Evolutionary conservation across 2,113 vertebrate genomes (phyloP), one percentile per base, ranked within the genome.

Genomic region (Pyxicephalus adspersus): DNA sequence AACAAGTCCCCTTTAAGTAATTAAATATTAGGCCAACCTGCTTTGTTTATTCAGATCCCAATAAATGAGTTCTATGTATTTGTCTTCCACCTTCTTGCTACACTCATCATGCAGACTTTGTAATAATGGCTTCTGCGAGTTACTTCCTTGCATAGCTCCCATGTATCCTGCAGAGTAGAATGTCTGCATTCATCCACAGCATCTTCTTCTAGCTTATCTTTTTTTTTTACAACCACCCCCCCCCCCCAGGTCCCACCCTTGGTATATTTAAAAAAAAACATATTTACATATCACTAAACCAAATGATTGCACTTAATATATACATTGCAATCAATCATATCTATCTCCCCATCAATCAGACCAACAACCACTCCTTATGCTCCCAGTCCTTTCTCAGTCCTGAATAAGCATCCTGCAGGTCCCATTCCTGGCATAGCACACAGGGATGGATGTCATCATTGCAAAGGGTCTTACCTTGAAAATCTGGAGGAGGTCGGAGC

Each of bases 241-340:
- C 75, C 34, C 22, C 31, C 29, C 66, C 45, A 25, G 45, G 26
- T 60, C 55, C 71, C 77, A 63, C 70, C 68, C 64, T 66, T 77
- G 52, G 16, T 65, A 26, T 54, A 64, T 64, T 61, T 55, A 57
- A 29, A 34, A 25, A 34, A 4, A 19, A 31, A 4, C 20, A 16
- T 8, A 73, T 57, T 20, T 26, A 0, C 3, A 2, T 13, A 15
- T 1, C n/a, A 73, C 7, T 22, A 19, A 31, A 54, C 28, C 52
- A 18, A 31, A n/a, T n/a, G n/a, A n/a, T n/a, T 34, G 70, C 11
- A 9, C 15, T 45, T 1, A 2, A 45, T 45, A 1, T 38, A 13
- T 45, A 45, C 2, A 2, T 13, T 9, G 1, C 38, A 45, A 9
- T 45, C 11, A 0, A 15, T 45, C 6, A 11, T 9, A 1, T 9